Evolutionary conservation across 2,113 vertebrate genomes (phyloP), one percentile per base, ranked within the genome.

Genomic region (Progne subis): DNA sequence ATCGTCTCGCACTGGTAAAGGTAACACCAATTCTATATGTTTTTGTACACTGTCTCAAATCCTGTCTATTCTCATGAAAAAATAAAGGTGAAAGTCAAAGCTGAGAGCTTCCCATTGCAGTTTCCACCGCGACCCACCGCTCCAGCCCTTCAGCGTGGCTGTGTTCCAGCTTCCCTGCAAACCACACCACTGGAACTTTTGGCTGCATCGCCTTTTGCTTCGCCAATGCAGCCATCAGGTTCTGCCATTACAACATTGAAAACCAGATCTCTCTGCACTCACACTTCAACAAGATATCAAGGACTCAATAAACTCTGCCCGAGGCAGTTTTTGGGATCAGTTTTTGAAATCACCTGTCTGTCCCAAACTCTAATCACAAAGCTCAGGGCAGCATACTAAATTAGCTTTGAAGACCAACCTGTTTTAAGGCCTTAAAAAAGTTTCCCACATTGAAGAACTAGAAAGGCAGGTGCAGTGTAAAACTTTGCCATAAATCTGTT

Each of bases 181-280:
- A 32, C 56, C 47, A 7, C 4, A 0, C 1, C 4, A 3, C 37
- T 2, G 37, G n/a, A 1, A 7, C n/a, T 12, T 5, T 46, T 5
- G 50, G 37, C 56, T 41, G 81, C 61, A 6, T 1, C 4, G 2
- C 44, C 28, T 63, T 52, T 11, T 49, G 55, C 15, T 52, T 14
- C 0, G 8, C n/a, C 17, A 41, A 8, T 1, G 43, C 37, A 65
- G 29, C 16, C 75, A 32, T 4, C 43, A 56, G 18, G 12, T 41
- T 77, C 67, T 76, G 76, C 55, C 81, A 17, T 12, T 17, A 15
- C 52, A 60, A n/a, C 85, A 69, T 0, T n/a, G 61, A 82, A 32
- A 31, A 82, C 46, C 0, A 75, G 74, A 59, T 67, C 64, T 68
- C 47, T 44, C 44, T 69, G 57, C 56, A 60, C 34, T 67, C 92